A percentile compares a stretch with the other conserved stretches of the same genome.
phyloP scores from a whole-genome alignment of 2,113 vertebrate species.

The Syngnathus typhle region DNA sequence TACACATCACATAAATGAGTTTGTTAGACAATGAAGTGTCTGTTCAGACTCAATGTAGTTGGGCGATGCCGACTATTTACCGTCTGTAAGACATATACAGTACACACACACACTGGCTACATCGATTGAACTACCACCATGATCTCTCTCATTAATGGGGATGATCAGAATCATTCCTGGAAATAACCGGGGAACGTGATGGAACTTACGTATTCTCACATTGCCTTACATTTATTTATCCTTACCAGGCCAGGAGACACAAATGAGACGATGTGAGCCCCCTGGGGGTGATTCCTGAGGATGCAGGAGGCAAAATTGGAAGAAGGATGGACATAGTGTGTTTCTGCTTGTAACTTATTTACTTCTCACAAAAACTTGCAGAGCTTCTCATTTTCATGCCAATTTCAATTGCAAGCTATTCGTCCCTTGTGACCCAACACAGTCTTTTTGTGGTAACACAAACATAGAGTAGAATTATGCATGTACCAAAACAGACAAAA shows the following conservation, averaged over 20 bases:
- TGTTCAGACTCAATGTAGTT: no score
- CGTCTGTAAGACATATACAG: background rate
- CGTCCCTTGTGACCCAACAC: background rate
- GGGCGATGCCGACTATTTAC: background rate
- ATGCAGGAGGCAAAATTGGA: no score
- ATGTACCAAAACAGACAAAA: background rate
- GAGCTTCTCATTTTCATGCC: background rate
- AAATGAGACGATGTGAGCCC: constrained; percentile 19
- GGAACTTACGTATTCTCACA: constrained; percentile 38
- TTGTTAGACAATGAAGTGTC: no score
- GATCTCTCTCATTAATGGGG: constrained; percentile 32
- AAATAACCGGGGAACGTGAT: constrained; percentile 23
- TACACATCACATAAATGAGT: no score
- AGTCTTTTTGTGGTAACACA: constrained; percentile 3
- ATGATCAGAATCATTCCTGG: constrained; percentile 36
- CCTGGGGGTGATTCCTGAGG: no score
- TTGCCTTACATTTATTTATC: constrained; percentile 42
- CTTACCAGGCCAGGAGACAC: constrained; percentile 17
- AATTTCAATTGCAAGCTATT: constrained; percentile 3
- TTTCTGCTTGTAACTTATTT: background rate
- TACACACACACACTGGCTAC: constrained; percentile 6
- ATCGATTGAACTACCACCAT: constrained; percentile 7
- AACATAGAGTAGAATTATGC: background rate
- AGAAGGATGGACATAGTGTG: constrained; percentile 1
- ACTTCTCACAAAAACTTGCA: background rate